Conservation (phyloP, 2,797 vertebrate genomes). For the Leptodactylus fallax region DNA sequence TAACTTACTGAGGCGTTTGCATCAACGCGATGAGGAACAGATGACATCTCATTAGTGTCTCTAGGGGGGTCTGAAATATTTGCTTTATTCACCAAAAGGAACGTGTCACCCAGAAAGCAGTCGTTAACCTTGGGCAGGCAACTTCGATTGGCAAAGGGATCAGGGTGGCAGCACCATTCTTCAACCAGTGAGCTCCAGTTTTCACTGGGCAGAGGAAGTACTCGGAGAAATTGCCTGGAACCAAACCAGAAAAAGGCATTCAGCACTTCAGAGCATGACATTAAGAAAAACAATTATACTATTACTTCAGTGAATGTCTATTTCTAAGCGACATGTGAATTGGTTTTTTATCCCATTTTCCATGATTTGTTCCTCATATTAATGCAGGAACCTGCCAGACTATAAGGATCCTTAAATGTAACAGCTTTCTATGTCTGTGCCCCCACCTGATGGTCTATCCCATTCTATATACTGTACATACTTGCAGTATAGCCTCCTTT, state of each 20-base stretch:
- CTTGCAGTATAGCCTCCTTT: too few relatives aligned
- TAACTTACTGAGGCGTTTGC: constrained; percentile 62
- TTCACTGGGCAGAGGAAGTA: constrained; percentile 90
- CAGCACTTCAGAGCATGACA: neutral
- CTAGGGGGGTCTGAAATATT: constrained; percentile 54
- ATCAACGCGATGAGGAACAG: constrained; percentile 55
- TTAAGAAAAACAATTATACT: neutral
- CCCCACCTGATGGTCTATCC: too few relatives aligned
- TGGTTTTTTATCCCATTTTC: neutral
- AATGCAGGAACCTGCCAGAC: too few relatives aligned
- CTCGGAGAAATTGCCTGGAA: constrained; percentile 76
- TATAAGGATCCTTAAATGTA: too few relatives aligned
- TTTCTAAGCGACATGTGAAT: too few relatives aligned
- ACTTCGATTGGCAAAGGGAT: constrained; percentile 87
- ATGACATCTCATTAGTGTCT: constrained; percentile 61
- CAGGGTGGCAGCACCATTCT: constrained; percentile 96
- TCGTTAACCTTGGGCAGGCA: constrained; percentile 85
- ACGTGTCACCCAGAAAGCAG: constrained; percentile 91
- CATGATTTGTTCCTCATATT: neutral
- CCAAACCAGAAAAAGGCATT: neutral
- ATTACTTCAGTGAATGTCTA: too few relatives aligned
- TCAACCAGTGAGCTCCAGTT: constrained; percentile 92
- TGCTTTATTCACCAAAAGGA: constrained; percentile 81
- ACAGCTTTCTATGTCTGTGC: too few relatives aligned
- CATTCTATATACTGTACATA: too few relatives aligned